Base-by-base conservation (phyloP, 2,113 vertebrate genomes). In the Lophius piscatorius region DNA sequence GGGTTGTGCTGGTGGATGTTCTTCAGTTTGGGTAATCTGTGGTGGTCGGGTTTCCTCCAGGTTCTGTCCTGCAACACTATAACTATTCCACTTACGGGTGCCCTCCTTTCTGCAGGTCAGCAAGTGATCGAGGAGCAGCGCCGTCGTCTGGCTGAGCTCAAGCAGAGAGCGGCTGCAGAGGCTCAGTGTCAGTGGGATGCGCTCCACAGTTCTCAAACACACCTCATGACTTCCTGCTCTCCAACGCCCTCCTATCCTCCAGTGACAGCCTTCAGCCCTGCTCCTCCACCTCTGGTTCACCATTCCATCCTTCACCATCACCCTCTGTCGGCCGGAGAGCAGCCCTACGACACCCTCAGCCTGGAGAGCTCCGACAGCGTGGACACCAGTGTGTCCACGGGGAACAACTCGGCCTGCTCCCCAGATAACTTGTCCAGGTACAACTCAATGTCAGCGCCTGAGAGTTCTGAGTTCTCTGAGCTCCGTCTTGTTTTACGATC, bases 311-410 rank as follows among this genome's bases (percentile, higher is more conserved):
- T 98, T 57, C 92, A 93, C 80, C 94, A 95, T 85, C 94, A 94
- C 45, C 93, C 94, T 10, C 89, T 89, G 2, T 88, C 94, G 0
- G 90, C 87, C 0, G 90, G 92, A 0, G 92, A 93, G 3, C 92
- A 90, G 0, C 93, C 96, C 0, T 98, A 98, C 0, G 97, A 98
- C 90, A 98, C 97, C 0, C 90, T 98, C 62, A 99, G 97, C 75
- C 88, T 99, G 81, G 97, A 99, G 88, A 99, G 97, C 87, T 99
- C 97, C 0, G 97, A 99, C 91, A 99, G 97, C 88, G 76, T 98
- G 92, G 97, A 98, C 71, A 99, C 97, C 85, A 98, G 94, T 80
- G 80, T 97, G 56, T 99, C 97, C 67, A 93, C 94, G 0, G 92
- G 95, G 29, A 95, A 92, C 88, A 93, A 94, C 87, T 98, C 97